Conservation (phyloP, 2,797 vertebrate genomes). For the Cephalopachus bancanus region DNA sequence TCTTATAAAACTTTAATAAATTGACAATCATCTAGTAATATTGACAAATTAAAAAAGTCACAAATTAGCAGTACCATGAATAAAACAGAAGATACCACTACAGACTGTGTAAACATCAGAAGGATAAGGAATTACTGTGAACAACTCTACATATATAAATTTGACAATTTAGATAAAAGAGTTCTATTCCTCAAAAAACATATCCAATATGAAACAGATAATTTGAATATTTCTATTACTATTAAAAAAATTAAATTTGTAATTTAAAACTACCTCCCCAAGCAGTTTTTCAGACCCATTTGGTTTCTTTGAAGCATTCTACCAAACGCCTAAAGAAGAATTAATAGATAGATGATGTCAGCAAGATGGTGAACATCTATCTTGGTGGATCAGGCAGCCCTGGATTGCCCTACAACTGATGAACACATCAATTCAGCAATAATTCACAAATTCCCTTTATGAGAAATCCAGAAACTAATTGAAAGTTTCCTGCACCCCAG, state of each 20-base stretch:
- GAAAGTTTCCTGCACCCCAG: background rate
- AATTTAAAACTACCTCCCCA: background rate
- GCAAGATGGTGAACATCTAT: background rate
- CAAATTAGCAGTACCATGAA: background rate
- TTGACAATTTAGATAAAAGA: background rate
- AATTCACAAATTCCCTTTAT: background rate
- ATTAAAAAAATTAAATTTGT: background rate
- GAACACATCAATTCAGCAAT: background rate
- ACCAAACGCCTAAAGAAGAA: background rate
- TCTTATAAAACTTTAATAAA: conserved; percentile 39
- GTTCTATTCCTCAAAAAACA: background rate
- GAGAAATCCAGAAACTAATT: background rate
- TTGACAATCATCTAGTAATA: conserved; percentile 23
- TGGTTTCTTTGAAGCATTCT: background rate
- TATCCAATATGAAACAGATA: background rate
- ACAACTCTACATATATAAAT: background rate
- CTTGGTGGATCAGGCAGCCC: background rate
- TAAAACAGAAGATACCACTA: background rate
- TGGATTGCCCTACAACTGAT: background rate
- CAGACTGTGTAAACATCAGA: background rate
- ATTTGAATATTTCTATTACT: background rate
- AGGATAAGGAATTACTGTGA: background rate
- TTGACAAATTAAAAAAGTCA: background rate
- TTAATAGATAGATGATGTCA: background rate
- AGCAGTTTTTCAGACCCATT: background rate